Conservation (phyloP, 2,797 vertebrate species). For the Sebastiscus albofasciatus region DNA sequence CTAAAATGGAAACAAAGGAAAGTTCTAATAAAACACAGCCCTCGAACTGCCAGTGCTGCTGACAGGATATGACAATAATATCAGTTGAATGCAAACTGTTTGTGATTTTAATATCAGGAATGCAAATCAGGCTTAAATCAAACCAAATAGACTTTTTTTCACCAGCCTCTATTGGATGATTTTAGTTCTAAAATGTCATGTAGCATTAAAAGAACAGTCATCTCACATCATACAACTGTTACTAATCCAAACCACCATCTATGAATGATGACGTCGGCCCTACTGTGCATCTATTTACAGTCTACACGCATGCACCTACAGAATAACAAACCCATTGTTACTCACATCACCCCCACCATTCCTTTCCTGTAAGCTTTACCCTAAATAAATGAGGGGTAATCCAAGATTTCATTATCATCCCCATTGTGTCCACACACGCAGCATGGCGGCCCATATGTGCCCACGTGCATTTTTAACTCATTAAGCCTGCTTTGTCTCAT, state of each 20-base stretch:
- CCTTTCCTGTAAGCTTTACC: constrained; percentile 64
- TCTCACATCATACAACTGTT: not conserved
- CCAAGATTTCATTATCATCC: constrained; percentile 76
- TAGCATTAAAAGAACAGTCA: not conserved
- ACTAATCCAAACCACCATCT: not conserved
- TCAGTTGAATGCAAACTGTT: not conserved
- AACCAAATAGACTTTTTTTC: not conserved
- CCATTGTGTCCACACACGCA: constrained; percentile 63
- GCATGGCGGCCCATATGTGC: constrained; percentile 68
- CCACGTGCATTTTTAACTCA: constrained; percentile 65
- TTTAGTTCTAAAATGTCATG: not conserved
- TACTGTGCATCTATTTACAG: not conserved
- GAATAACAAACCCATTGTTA: not conserved
- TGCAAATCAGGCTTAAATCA: not conserved
- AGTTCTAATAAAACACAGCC: not conserved
- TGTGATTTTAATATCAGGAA: not conserved
- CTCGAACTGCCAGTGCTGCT: not conserved
- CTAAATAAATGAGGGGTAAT: constrained; percentile 81
- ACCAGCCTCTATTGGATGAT: not conserved
- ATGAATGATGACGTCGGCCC: not conserved
- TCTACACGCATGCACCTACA: not conserved
- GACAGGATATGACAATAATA: not conserved
- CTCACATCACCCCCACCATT: not conserved
- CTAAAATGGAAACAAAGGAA: not conserved
- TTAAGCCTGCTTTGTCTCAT: constrained; percentile 71